A percentile compares a stretch with the other conserved stretches of the same genome.
Conservation (phyloP, 1,140 invertebrate genomes). For the Drosophila jambulina region DNA sequence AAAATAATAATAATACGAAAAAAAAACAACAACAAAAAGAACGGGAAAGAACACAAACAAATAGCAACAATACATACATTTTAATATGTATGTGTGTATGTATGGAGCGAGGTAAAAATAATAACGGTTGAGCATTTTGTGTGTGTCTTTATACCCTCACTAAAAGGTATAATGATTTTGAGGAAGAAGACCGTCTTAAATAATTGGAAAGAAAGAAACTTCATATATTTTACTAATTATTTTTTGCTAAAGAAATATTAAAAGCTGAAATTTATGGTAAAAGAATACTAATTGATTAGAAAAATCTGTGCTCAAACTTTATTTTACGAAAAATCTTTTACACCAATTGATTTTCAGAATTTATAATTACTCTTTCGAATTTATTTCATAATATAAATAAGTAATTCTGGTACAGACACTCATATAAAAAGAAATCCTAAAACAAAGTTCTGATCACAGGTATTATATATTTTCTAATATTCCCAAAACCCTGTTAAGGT, state of each 20-base stretch:
- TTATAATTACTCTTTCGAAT: no score
- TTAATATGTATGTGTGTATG: constrained; percentile 9
- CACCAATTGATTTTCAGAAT: no score
- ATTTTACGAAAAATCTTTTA: no score
- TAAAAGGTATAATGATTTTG: not conserved
- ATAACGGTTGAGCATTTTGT: constrained; percentile 49
- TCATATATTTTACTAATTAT: not conserved
- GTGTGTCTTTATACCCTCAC: constrained; percentile 21
- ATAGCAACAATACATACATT: constrained; percentile 20
- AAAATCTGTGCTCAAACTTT: no score
- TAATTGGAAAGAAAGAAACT: no score
- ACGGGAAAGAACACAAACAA: constrained; percentile 25
- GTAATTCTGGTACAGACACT: no score
- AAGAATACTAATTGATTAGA: no score
- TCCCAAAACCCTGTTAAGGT: not conserved
- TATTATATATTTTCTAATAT: not conserved
- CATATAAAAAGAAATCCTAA: no score
- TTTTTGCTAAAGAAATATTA: not conserved
- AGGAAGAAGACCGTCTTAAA: accelerated
- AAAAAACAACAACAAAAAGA: constrained; percentile 9
- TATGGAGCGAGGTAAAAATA: constrained; percentile 43
- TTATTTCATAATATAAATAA: no score
- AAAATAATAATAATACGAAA: constrained; percentile 70
- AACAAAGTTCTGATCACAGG: not conserved
- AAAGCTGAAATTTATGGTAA: no score